These are phyloP conservation scores for Zaprionus lachaisei DNA, from an alignment of 1,140 invertebrate genomes.

Conservation along the genomic window DNA sequence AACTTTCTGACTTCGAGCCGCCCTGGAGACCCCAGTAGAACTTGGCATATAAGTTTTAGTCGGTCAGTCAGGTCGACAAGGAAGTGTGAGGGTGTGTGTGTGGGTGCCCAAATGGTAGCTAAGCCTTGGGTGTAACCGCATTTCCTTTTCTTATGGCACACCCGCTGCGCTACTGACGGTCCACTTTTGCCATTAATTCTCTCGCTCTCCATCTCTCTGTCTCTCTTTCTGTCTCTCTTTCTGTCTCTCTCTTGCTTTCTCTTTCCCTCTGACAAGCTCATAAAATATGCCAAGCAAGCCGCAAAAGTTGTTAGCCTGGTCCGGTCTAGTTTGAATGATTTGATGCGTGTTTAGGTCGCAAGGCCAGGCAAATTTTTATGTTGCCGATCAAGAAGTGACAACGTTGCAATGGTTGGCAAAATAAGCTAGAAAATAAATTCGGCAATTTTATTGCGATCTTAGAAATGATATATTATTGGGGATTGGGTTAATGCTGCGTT, in stretches of 20 bases:
- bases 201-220: constrained; percentile 10
- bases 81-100: not conserved
- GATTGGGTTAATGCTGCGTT: not conserved
- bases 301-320: constrained; percentile 46
- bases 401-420: not conserved
- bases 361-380: constrained; percentile 13
- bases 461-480: constrained; percentile 11
- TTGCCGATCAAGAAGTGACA: constrained; percentile 35
- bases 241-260: not conserved
- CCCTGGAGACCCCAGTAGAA: constrained; percentile 41
- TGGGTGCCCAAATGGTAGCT: constrained; percentile 12
- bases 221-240: not conserved
- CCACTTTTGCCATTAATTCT: constrained; percentile 23
- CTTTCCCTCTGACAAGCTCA: constrained; percentile 28
- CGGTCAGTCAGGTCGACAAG: constrained; percentile 26
- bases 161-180: constrained; percentile 23
- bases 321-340: constrained; percentile 21
- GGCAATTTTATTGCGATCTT: constrained; percentile 12
- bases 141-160: constrained; percentile 16
- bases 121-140: constrained; percentile 12
- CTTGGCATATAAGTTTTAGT: constrained; percentile 17
- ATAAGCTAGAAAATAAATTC: constrained; percentile 10
- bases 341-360: constrained; percentile 12
- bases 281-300: constrained; percentile 53
- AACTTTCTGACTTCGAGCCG: constrained; percentile 59